phyloP scores from a whole-genome alignment of 2,888 invertebrate genomes.

The Autographa pulchrina region DNA sequence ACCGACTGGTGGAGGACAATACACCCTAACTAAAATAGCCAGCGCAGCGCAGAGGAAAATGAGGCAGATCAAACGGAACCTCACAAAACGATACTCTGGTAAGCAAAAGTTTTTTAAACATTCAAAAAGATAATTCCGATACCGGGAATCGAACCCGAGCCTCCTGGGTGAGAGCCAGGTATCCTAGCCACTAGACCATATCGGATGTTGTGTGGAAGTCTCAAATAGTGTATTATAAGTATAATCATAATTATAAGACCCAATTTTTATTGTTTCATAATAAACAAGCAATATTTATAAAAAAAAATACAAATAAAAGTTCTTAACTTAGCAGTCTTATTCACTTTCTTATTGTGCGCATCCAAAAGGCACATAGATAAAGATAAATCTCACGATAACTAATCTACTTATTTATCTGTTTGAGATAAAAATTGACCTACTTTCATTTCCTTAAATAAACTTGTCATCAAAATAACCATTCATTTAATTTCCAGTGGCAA shows the following conservation, averaged over 20 bases:
- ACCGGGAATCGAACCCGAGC: slow-evolving; percentile 91
- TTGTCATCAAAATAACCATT: slow-evolving; percentile 3
- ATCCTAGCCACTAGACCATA: slow-evolving; percentile 91
- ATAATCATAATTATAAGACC: neutral
- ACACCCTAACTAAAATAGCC: slow-evolving; percentile 91
- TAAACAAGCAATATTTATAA: neutral
- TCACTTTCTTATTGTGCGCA: no score
- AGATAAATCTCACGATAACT: slow-evolving; percentile 7
- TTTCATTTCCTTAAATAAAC: slow-evolving; percentile 29
- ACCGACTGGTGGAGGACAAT: slow-evolving; percentile 90
- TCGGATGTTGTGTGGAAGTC: slow-evolving; percentile 70
- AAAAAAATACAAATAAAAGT: neutral
- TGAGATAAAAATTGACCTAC: slow-evolving; percentile 37
- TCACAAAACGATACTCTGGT: slow-evolving; percentile 89
- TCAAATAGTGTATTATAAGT: slow-evolving; percentile 9
- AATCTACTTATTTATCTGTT: slow-evolving; percentile 27
- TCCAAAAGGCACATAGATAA: neutral
- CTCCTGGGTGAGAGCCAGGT: slow-evolving; percentile 90
- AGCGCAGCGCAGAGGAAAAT: slow-evolving; percentile 90
- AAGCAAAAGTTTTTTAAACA: slow-evolving; percentile 37
- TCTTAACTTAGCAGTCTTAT: neutral
- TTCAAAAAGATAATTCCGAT: slow-evolving; percentile 84
- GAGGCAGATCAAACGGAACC: slow-evolving; percentile 91
- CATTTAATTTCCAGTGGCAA: slow-evolving; percentile 76
- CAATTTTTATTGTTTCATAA: no score